Base-by-base conservation (phyloP, 2,888 invertebrate genomes). In the Agonopterix alstromeriana region DNA sequence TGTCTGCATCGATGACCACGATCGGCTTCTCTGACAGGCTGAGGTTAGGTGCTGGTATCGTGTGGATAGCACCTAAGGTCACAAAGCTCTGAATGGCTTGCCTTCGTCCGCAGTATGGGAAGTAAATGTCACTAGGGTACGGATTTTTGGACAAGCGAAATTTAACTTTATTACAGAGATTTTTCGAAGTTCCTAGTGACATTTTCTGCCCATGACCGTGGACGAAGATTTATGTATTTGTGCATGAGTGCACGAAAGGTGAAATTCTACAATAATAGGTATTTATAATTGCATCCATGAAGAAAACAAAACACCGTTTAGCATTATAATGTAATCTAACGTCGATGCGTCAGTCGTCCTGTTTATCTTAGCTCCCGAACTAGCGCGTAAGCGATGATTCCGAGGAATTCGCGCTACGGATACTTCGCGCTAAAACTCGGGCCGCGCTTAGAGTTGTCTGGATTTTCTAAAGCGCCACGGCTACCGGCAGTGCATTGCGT, bases 41-140 rank as follows among this genome's bases (percentile, higher is more conserved):
- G 46, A 96, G 86, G 84, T 95, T 95, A 8, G 96, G 96, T 17
- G 96, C 95, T 67, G 95, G 95, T 57, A 96, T 95, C 8, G 95
- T 95, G 78, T 95, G 95, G 70, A 96, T 95, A 2, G 95, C 95
- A 60, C 94, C 94, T 89, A 79, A 53, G 74, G 77, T 79, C 72
- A 79, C 50, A 75, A 56, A 58, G 46, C 53, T 60, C 77, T 85
- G 70, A 74, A 69, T 68, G 57, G 54, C 59, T 60, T 67, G 73
- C 54, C 56, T 66, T 66, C 73, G 73, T 55, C 80, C 77, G 76
- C 73, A 73, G 67, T 64, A 27, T 51, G 48, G 53, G 54, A 65
- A 1, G 12, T 7, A 42, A n/a, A 42, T 63, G 58, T 61, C 65
- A 65, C 54, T 53, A 57, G n/a, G 42, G 35, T 4, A 38, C 38